Percentiles rank a stretch among this genome's conserved stretches.
Evolutionary conservation across 2,888 invertebrate species (phyloP).

Genomic region (Phalera bucephala): DNA sequence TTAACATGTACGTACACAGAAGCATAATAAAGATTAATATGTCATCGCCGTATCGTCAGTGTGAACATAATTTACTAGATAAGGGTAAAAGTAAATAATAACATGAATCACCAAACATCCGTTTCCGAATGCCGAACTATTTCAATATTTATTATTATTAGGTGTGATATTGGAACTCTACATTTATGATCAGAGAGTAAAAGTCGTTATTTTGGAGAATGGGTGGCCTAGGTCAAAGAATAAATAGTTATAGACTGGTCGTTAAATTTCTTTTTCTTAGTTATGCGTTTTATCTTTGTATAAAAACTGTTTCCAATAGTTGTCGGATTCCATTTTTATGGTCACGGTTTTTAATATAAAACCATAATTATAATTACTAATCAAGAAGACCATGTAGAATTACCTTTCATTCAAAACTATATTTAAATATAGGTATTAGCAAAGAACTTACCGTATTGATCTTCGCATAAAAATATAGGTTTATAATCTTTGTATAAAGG

Average conservation of each 20-base stretch:
- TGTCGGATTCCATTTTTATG: too few relatives aligned
- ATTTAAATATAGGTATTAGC: too few relatives aligned
- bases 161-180: constrained; percentile 13
- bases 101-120: constrained; percentile 47
- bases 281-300: too few relatives aligned
- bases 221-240: neutral
- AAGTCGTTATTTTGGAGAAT: constrained; percentile 3
- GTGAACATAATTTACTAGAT: constrained; percentile 26
- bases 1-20: neutral
- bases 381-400: too few relatives aligned
- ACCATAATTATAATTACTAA: too few relatives aligned
- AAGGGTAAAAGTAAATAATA: constrained; percentile 39
- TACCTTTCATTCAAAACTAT: too few relatives aligned
- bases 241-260: neutral
- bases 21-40: constrained; percentile 13
- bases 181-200: constrained; percentile 6
- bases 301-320: too few relatives aligned
- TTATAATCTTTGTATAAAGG: too few relatives aligned
- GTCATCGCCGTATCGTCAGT: constrained; percentile 21
- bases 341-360: too few relatives aligned
- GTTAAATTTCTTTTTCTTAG: too few relatives aligned
- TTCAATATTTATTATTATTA: constrained; percentile 26
- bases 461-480: too few relatives aligned
- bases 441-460: too few relatives aligned
- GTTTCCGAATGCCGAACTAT: constrained; percentile 31